Conservation (phyloP, 2,888 invertebrate species). For the Agrotis ipsilon region DNA sequence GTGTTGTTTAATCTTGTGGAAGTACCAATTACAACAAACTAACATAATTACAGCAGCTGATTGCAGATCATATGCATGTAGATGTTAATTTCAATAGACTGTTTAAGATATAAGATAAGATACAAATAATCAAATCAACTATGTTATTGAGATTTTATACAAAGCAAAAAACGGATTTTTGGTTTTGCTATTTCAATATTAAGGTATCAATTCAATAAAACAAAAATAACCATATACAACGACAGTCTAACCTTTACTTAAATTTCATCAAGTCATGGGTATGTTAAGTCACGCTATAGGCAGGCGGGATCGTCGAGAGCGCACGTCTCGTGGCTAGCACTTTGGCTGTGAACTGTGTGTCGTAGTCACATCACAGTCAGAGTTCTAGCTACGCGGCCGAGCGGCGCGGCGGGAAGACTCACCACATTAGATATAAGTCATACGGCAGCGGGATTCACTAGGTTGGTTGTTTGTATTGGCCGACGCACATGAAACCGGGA, state of each 20-base stretch:
- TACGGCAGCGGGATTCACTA: slow-evolving; percentile 51
- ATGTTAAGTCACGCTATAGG: slow-evolving; percentile 47
- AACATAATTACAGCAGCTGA: neutral
- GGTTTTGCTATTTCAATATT: neutral
- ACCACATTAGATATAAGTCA: slow-evolving; percentile 56
- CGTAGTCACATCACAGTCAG: slow-evolving; percentile 97
- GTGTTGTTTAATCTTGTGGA: slow-evolving; percentile 1
- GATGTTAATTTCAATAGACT: neutral
- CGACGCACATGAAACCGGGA: neutral
- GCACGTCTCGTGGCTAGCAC: slow-evolving; percentile 92
- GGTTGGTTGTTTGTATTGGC: slow-evolving; percentile 50
- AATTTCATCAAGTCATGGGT: slow-evolving; percentile 52
- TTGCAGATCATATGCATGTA: neutral
- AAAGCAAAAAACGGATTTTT: no score
- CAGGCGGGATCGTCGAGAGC: slow-evolving; percentile 46
- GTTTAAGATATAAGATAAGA: no score
- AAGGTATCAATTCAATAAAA: slow-evolving; percentile 37
- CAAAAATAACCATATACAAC: slow-evolving; percentile 13
- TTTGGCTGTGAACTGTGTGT: slow-evolving; percentile 96
- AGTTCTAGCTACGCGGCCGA: slow-evolving; percentile 96
- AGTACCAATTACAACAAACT: slow-evolving; percentile 6
- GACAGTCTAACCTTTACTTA: slow-evolving; percentile 31
- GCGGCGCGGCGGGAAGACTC: slow-evolving; percentile 57
- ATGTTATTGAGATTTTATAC: neutral
- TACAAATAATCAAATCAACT: neutral